Evolutionary conservation across 2,888 invertebrate genomes (phyloP).

Genomic region (Nebria brevicollis): DNA sequence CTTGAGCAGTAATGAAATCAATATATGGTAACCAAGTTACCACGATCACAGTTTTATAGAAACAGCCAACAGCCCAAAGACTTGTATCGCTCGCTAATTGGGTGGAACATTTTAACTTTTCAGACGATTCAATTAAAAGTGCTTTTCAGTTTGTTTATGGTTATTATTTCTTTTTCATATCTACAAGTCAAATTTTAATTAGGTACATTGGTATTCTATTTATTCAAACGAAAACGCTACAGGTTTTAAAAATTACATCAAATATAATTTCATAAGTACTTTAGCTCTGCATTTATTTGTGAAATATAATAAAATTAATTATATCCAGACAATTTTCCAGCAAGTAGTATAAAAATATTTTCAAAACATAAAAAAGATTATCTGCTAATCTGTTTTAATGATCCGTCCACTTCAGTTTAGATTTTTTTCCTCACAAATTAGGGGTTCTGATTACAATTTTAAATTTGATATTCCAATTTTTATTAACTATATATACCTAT

Average conservation of each 20-base stretch:
- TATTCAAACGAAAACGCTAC: neutral
- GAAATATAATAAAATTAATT: too few species aligned
- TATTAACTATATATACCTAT: too few species aligned
- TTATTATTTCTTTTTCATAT: too few species aligned
- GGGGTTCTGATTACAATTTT: too few species aligned
- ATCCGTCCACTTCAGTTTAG: too few species aligned
- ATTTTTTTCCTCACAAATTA: too few species aligned
- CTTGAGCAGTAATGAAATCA: neutral
- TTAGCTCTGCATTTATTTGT: neutral
- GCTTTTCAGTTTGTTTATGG: neutral
- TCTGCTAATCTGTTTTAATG: too few species aligned
- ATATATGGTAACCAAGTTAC: neutral
- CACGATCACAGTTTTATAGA: neutral
- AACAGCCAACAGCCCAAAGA: neutral
- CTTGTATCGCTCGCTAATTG: neutral
- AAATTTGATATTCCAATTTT: too few species aligned
- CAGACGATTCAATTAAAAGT: neutral
- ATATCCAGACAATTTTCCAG: too few species aligned
- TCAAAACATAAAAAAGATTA: too few species aligned
- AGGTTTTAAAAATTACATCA: neutral
- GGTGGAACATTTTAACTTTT: neutral
- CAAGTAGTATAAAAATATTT: too few species aligned
- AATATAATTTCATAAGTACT: neutral
- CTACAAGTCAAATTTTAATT: neutral
- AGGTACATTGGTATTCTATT: neutral